Conservation (phyloP, 2,113 vertebrate genomes). For the Tupaia chinensis region DNA sequence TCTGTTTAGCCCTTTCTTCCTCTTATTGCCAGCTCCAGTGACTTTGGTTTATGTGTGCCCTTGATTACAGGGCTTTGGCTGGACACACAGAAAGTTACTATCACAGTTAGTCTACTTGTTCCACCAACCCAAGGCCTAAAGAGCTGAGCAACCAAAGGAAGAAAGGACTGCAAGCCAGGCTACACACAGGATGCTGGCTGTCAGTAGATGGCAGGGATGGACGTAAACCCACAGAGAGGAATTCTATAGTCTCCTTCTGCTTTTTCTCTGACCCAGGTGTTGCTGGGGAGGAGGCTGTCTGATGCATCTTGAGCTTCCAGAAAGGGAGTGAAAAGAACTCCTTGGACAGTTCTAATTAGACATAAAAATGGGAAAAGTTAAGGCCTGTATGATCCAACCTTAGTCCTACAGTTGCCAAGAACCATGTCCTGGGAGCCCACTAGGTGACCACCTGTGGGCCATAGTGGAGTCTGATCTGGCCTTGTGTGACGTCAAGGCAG, state of each 20-base stretch:
- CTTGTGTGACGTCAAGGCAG: constrained; percentile 40
- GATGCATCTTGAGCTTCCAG: not conserved
- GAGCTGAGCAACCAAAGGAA: not conserved
- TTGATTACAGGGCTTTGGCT: constrained; percentile 16
- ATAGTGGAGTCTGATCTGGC: not conserved
- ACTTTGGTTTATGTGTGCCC: constrained; percentile 41
- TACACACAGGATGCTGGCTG: not conserved
- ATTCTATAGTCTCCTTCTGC: not conserved
- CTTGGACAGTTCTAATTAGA: not conserved
- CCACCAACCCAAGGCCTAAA: constrained; percentile 21
- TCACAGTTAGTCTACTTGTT: constrained; percentile 21
- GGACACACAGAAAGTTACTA: not conserved
- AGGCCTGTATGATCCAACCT: not conserved
- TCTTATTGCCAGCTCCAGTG: constrained; percentile 46
- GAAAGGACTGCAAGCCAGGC: not conserved
- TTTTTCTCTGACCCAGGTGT: not conserved
- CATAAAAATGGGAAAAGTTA: not conserved
- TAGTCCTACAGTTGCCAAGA: constrained; percentile 38
- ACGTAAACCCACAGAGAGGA: constrained; percentile 14
- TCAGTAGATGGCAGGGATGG: not conserved
- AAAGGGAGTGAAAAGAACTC: constrained; percentile 30
- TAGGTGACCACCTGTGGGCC: not conserved
- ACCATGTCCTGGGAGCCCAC: not conserved
- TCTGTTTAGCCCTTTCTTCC: constrained; percentile 80
- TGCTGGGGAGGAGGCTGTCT: not conserved